Evolutionary conservation across 2,113 vertebrate genomes (phyloP).

Genomic region (Platysternon megacephalum): DNA sequence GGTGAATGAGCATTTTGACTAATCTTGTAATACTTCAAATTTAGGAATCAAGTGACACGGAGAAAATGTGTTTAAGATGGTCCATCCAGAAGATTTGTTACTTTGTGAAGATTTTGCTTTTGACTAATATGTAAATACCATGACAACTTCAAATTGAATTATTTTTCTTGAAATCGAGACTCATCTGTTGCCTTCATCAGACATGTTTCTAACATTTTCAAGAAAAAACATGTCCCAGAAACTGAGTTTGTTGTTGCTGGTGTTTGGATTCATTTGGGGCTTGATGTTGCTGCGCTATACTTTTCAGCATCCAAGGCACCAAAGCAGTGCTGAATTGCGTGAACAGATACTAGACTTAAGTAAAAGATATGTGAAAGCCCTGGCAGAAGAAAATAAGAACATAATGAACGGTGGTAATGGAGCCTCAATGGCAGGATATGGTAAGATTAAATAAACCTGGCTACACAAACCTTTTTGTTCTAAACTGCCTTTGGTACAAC

Average conservation of each 20-base stretch:
- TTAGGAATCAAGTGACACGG: conserved; percentile 58
- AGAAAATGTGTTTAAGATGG: conserved; percentile 65
- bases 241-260: conserved; percentile 90
- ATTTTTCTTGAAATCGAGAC: background rate
- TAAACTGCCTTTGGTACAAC: background rate
- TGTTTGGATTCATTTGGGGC: conserved; percentile 95
- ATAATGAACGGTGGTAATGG: conserved; percentile 84
- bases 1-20: conserved; percentile 22
- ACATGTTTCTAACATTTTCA: conserved; percentile 90
- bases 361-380: conserved; percentile 93
- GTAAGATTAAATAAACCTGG: conserved; percentile 77
- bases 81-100: conserved; percentile 49
- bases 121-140: conserved; percentile 37
- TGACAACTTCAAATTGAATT: conserved; percentile 29
- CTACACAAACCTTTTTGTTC: background rate
- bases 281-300: conserved; percentile 95
- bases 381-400: conserved; percentile 95
- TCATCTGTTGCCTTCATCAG: conserved; percentile 48
- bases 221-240: conserved; percentile 97
- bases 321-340: conserved; percentile 92
- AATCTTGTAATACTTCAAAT: conserved; percentile 37
- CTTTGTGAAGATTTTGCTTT: conserved; percentile 17
- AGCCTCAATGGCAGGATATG: conserved; percentile 93
- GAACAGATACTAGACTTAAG: conserved; percentile 97
- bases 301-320: conserved; percentile 90